Evolutionary conservation across 2,888 invertebrate genomes (phyloP).

Genomic region (Brachylomia viminalis): DNA sequence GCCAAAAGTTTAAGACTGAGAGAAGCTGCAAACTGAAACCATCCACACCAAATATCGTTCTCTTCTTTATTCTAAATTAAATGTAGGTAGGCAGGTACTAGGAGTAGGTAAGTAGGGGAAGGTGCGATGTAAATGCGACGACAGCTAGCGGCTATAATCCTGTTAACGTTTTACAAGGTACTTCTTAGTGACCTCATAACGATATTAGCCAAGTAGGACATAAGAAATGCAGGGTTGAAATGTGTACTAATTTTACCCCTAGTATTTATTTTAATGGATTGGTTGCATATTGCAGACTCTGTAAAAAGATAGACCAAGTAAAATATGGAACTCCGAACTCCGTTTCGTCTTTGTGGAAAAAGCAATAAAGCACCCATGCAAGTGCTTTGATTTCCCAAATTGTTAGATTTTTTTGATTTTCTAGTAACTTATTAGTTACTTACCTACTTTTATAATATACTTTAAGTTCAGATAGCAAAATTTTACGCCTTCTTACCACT

Average conservation of each 20-base stretch:
- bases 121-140: constrained; percentile 51
- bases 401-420: not conserved
- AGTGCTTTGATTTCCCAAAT: not conserved
- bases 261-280: not conserved
- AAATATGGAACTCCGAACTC: not conserved
- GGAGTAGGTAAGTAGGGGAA: constrained; percentile 4
- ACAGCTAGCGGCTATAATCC: constrained; percentile 75
- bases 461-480: not conserved
- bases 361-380: not conserved
- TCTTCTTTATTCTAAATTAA: constrained; percentile 1
- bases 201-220: constrained; percentile 80
- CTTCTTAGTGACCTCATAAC: constrained; percentile 82
- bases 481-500: not conserved
- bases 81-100: constrained; percentile 13
- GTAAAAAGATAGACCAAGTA: not conserved
- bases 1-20: no score
- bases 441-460: not conserved
- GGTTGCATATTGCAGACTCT: not conserved
- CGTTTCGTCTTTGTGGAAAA: not conserved
- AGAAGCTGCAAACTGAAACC: not conserved
- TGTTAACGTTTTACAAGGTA: constrained; percentile 79
- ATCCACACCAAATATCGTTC: not conserved
- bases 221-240: constrained; percentile 74
- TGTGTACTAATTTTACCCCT: not conserved
- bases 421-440: not conserved